Evolutionary conservation across 1,140 invertebrate species (phyloP), one percentile per base, ranked within the genome.

Genomic region (Lerema accius): DNA sequence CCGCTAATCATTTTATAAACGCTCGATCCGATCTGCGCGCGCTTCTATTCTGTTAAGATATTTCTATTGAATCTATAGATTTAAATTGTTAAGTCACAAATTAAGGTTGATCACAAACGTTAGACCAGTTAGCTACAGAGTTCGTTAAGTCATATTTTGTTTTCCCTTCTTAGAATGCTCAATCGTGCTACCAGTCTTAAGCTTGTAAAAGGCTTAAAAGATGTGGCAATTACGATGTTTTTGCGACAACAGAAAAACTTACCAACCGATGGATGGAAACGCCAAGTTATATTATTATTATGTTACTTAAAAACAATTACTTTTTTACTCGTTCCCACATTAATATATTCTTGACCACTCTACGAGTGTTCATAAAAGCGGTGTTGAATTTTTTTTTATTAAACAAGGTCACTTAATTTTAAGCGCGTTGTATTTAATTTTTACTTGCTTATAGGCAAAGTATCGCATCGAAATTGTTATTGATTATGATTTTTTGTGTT

Each of bases 1-100:
- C 40, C 40, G 39, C 23, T 56, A 56, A 43, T 45, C 40, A 56
- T 15, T 56, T 56, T 56, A 40, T 56, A 19, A 43, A 55, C 39
- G 50, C 45, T 48, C 23, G 13, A 32, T 15, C 28, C 46, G 13
- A 1, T 28, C 39, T 4, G 28, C 39, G 19, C 19, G 37, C 42
- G 53, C 53, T 17, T 42, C 39, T 45, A 43, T 32, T 56, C 40
- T 3, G 40, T 7, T 45, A 0, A 17, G 39, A 32, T 56, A 32
- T 32, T 3, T 23, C 19, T 23, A 5, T 23, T 23, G 5, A 3
- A 23, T 23, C 19, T 23, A 23, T 23, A 2, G 2, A 23, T 23
- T 23, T 23, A 23, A 23, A 23, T 23, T 23, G 5, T 23, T 23
- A 3, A 23, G 5, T 32, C 4, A 32, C 28, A 9, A 4, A 1